Base-by-base conservation (phyloP, 2,113 vertebrate species). In the Cichladusa arquata region DNA sequence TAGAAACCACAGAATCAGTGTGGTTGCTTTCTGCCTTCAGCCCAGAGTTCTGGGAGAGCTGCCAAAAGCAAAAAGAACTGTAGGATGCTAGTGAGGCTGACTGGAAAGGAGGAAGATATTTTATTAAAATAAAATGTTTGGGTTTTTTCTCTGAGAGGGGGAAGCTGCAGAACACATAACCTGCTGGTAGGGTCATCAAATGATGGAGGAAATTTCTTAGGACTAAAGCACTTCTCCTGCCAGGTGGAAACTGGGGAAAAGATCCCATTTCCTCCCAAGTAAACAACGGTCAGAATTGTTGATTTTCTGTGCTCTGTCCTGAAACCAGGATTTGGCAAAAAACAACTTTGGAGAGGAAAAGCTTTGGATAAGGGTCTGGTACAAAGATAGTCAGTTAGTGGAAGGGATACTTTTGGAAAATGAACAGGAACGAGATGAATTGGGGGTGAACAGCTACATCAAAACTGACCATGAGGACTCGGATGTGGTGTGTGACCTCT, bases 1-100 rank as follows among this genome's bases (percentile, higher is more conserved):
- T 91, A 72, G 36, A 95, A 94, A 94, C 64, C 86, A 91, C 69
- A 91, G 44, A 78, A 86, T 76, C 38, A 17, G 44, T 47, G 83
- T 54, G 65, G 80, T 89, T 91, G 90, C 65, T 78, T 91, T 90
- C 64, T 86, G 67, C 80, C 89, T 84, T 93, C 83, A 89, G 56
- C 22, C 73, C 67, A 78, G 72, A 8, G 0, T 24, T 89, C 86
- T 85, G 94, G 91, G 94, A 95, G 51, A 71, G 23, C 28, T 89
- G 91, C 95, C 95, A 95, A 83, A 90, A 70, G 24, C 22, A 79
- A 58, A 92, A 81, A 61, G 58, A 83, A 42, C n/a, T n/a, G 51
- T 20, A 62, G 29, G 56, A 83, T 61, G 64, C 82, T 18, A 78
- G 77, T 25, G 33, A 78, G 24, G 28, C 36, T 70, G 56, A 54